These are phyloP conservation scores for Corydoras sp. DNA, from an alignment of 2,113 vertebrate genomes.

Conservation along the genomic window DNA sequence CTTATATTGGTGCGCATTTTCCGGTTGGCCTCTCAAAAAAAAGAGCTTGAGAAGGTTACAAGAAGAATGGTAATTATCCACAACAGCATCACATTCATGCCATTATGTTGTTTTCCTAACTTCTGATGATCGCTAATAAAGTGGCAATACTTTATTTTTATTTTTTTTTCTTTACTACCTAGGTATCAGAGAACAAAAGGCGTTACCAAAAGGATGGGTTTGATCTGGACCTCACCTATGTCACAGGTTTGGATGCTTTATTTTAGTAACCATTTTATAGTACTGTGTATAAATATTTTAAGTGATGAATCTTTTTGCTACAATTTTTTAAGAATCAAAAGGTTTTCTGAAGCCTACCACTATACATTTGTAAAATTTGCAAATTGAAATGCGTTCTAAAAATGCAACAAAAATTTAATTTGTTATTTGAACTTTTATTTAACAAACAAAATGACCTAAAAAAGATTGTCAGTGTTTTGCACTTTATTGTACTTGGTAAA, in stretches of 20 bases:
- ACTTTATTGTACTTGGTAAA: no score
- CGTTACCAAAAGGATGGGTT: conserved; percentile 90
- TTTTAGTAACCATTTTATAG: not conserved
- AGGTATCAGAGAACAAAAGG: conserved; percentile 95
- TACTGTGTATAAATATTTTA: no score
- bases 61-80: conserved; percentile 78
- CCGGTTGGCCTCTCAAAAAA: conserved; percentile 79
- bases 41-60: conserved; percentile 79
- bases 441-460: no score
- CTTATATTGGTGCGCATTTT: conserved; percentile 82
- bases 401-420: no score
- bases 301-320: no score
- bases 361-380: no score
- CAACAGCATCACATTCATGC: not conserved
- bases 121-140: not conserved
- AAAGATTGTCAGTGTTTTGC: no score
- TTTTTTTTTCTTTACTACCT: not conserved
- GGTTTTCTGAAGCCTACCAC: no score
- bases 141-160: not conserved
- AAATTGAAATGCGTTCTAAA: no score
- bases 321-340: no score
- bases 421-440: no score
- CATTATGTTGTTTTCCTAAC: not conserved
- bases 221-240: conserved; percentile 93
- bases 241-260: conserved; percentile 75